Evolutionary conservation across 2,888 invertebrate genomes (phyloP).

Genomic region (Tenthredo mesomela): DNA sequence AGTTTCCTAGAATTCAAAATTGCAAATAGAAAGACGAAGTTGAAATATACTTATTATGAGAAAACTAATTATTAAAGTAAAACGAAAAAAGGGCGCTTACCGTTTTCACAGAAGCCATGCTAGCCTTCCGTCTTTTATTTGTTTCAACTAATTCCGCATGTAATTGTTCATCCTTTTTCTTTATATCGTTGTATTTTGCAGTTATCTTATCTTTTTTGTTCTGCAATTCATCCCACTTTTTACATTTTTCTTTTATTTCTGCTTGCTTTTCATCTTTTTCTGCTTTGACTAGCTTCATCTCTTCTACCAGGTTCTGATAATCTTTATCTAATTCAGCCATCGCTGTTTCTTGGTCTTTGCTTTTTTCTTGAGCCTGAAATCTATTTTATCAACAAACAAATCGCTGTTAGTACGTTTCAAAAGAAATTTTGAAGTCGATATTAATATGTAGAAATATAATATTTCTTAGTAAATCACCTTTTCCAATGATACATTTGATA

Average conservation of each 20-base stretch:
- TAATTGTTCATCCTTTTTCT: constrained; percentile 78
- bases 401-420: not conserved
- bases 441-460: not conserved
- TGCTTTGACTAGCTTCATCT: constrained; percentile 79
- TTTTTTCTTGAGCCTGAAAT: constrained; percentile 61
- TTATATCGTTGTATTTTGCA: constrained; percentile 77
- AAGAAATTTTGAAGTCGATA: not conserved
- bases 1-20: constrained; percentile 80
- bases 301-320: constrained; percentile 72
- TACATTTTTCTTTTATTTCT: constrained; percentile 77
- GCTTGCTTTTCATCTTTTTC: constrained; percentile 82
- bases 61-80: not conserved
- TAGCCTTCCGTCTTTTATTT: constrained; percentile 88
- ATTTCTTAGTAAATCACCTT: constrained; percentile 70
- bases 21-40: not conserved
- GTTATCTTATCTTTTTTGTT: constrained; percentile 81
- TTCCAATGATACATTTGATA: constrained; percentile 71
- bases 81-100: constrained; percentile 60
- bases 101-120: constrained; percentile 82
- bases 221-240: constrained; percentile 80
- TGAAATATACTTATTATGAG: not conserved
- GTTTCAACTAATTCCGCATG: constrained; percentile 85
- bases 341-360: constrained; percentile 64
- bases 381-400: constrained; percentile 57
- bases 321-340: constrained; percentile 68